Percentiles rank a stretch among this genome's conserved stretches.
Evolutionary conservation across 2,888 invertebrate species (phyloP).

Genomic region (Dasysyrphus albostriatus): DNA sequence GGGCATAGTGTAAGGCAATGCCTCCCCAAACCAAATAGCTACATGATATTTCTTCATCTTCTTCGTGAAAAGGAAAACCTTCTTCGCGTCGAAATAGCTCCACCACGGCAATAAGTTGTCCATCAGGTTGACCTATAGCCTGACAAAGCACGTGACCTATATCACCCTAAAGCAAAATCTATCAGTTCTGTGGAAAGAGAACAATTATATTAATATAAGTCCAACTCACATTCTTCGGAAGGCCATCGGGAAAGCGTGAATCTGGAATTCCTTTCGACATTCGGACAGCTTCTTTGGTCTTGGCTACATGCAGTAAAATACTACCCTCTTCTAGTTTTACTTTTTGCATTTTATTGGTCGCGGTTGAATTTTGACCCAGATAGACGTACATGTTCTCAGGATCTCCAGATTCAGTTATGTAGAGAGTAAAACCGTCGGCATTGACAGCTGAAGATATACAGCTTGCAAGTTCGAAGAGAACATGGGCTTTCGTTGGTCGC

Average conservation of each 20-base stretch:
- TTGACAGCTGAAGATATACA: constrained; percentile 88
- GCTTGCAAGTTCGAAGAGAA: constrained; percentile 88
- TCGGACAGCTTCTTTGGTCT: constrained; percentile 84
- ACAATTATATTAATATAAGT: background rate
- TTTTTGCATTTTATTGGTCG: constrained; percentile 80
- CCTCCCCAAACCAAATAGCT: constrained; percentile 89
- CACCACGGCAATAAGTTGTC: constrained; percentile 87
- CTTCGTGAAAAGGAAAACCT: constrained; percentile 86
- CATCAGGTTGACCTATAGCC: constrained; percentile 87
- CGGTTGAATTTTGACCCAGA: constrained; percentile 80
- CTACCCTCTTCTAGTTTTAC: constrained; percentile 74
- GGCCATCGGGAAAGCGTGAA: constrained; percentile 85
- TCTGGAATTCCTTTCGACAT: constrained; percentile 84
- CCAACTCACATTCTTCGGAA: constrained; percentile 81
- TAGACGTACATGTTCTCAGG: constrained; percentile 82
- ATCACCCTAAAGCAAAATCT: constrained; percentile 79
- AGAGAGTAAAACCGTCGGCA: constrained; percentile 88
- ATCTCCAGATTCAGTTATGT: constrained; percentile 84
- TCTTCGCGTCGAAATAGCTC: constrained; percentile 87
- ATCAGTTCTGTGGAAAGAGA: background rate
- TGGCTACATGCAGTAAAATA: constrained; percentile 83
- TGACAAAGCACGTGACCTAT: constrained; percentile 85
- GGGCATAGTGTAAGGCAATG: constrained; percentile 88
- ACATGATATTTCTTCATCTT: constrained; percentile 88
- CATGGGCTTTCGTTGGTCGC: constrained; percentile 86